Percentiles rank a stretch among this genome's conserved stretches.
These are phyloP conservation scores for Calidris pygmaea DNA, from an alignment of 2,113 vertebrate genomes.

Conservation along the genomic window DNA sequence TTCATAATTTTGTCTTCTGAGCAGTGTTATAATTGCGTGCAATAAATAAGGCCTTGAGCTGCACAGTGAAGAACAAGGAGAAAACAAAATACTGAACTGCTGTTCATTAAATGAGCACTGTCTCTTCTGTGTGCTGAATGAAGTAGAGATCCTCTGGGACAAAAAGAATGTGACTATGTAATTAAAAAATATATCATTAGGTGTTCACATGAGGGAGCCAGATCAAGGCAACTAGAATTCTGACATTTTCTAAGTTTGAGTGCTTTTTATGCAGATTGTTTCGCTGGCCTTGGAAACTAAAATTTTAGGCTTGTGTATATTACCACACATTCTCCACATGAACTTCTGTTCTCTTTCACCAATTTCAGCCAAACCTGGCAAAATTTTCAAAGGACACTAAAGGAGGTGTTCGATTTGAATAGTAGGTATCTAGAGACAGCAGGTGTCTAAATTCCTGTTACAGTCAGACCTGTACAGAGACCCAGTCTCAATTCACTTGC, in stretches of 20 bases:
- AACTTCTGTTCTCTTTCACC: background rate
- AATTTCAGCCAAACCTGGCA: background rate
- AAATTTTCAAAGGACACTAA: background rate
- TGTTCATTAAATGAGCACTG: constrained; percentile 22
- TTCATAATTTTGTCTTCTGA: constrained; percentile 44
- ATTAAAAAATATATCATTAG: constrained; percentile 38
- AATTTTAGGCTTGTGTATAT: background rate
- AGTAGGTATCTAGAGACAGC: background rate
- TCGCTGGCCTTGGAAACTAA: background rate
- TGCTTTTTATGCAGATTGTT: background rate
- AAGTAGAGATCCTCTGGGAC: background rate
- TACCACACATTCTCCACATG: background rate
- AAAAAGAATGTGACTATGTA: background rate
- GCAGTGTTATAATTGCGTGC: constrained; percentile 24
- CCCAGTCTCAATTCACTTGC: background rate
- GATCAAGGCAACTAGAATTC: background rate
- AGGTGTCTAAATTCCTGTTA: background rate
- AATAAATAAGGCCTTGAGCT: constrained; percentile 40
- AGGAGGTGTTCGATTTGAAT: background rate
- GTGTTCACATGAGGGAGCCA: background rate
- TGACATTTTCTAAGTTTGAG: background rate
- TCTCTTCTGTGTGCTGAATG: background rate
- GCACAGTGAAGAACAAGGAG: constrained; percentile 1
- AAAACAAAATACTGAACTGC: constrained; percentile 29
- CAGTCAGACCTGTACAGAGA: background rate